These are phyloP conservation scores for Centrocercus urophasianus DNA, from an alignment of 2,113 vertebrate genomes.

Conservation along the genomic window DNA sequence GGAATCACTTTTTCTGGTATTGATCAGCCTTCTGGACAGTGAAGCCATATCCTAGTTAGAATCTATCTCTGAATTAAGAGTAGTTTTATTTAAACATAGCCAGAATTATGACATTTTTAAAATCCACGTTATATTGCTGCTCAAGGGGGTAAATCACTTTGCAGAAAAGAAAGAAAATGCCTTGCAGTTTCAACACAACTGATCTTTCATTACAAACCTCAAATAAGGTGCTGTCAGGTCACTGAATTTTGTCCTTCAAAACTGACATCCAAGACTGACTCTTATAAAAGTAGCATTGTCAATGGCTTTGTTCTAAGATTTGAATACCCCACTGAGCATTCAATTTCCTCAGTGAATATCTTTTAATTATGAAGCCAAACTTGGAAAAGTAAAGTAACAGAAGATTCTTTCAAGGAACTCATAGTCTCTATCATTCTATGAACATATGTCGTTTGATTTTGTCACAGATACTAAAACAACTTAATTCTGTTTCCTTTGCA, in stretches of 20 bases:
- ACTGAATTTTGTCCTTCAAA: conserved; percentile 37
- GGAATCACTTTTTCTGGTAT: not conserved
- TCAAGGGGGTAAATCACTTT: not conserved
- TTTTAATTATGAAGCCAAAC: not conserved
- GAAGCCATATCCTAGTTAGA: not conserved
- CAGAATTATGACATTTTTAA: not conserved
- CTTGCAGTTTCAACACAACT: conserved; percentile 30
- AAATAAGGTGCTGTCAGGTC: conserved; percentile 10
- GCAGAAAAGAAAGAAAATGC: conserved; percentile 16
- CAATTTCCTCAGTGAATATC: not conserved
- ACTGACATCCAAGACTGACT: not conserved
- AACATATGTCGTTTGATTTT: not conserved
- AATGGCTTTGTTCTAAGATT: not conserved
- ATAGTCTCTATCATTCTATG: not conserved
- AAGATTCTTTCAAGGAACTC: not conserved
- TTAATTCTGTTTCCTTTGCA: not conserved
- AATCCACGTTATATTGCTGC: not conserved
- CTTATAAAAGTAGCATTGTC: not conserved
- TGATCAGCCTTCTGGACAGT: not conserved
- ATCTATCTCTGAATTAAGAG: not conserved
- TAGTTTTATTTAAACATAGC: not conserved
- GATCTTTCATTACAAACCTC: conserved; percentile 24
- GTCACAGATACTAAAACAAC: not conserved
- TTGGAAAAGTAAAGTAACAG: not conserved
- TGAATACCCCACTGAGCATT: not conserved